Evolutionary conservation across 2,888 invertebrate species (phyloP), one percentile per base, ranked within the genome.

Genomic region (Drosophila greeni): DNA sequence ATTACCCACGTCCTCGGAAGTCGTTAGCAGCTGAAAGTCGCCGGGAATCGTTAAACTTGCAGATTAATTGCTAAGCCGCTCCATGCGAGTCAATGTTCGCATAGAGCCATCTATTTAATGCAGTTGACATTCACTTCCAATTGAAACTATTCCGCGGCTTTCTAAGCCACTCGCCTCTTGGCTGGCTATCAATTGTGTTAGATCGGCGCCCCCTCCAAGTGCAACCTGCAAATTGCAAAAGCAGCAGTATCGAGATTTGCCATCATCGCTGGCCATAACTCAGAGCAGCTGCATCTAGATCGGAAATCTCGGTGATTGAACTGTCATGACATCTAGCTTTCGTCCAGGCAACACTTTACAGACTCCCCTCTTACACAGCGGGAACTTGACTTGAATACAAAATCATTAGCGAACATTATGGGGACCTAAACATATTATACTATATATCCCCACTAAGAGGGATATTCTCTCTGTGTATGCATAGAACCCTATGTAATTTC

Each of bases 271-370:
- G 70, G 55, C 51, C 59, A 75, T 77, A 64, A 68, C 62, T 77
- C 75, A 77, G 34, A 16, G 45, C 47, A 42, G 60, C 43, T 60
- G 48, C 52, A 48, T 52, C 64, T 37, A 76, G 79, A 79, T 70
- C 66, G 43, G 57, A 52, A 60, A 70, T 66, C 74, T 72, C 62
- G 62, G 66, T 73, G 82, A 79, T 82, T 75, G 77, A 82, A 82
- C 81, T 80, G 72, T 70, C 77, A 66, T 74, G 76, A 66, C 76
- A 73, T 52, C 40, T 62, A 67, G 58, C 73, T 69, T 74, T 66
- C 67, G 49, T 65, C 39, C 54, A 65, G 36, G 52, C 42, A 58
- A 66, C 64, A 65, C 64, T 60, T 73, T 49, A 73, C 74, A 68
- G 49, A 45, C 24, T 48, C 40, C 42, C 54, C 64, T 45, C 14